phyloP scores from a whole-genome alignment of 2,113 vertebrate species.

The Alexandromys fortis region DNA sequence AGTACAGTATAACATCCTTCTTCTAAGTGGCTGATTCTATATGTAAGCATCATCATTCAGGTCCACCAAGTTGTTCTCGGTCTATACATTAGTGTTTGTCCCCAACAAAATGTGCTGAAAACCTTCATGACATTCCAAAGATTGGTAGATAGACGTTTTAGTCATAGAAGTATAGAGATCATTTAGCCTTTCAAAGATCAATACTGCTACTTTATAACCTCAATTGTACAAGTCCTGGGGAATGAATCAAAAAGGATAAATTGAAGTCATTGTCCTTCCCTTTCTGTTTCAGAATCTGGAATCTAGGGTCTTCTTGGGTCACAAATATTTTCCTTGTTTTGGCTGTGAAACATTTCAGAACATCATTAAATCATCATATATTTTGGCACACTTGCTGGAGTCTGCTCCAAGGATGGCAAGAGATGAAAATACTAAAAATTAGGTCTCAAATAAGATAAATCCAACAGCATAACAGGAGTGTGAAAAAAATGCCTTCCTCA shows the following conservation, averaged over 20 bases:
- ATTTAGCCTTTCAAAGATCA: slow-evolving; percentile 5
- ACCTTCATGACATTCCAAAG: background rate
- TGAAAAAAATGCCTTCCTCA: background rate
- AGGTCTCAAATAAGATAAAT: background rate
- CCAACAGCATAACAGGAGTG: background rate
- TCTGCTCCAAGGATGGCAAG: background rate
- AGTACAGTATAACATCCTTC: background rate
- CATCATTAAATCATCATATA: slow-evolving; percentile 11
- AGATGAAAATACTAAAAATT: background rate
- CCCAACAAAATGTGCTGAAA: background rate
- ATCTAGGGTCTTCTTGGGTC: background rate
- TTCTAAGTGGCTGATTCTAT: background rate
- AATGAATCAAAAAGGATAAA: background rate
- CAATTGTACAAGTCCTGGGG: background rate
- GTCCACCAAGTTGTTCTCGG: background rate
- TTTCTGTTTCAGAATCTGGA: background rate
- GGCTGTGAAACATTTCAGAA: slow-evolving; percentile 25
- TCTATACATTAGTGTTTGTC: background rate
- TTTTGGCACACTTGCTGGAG: background rate
- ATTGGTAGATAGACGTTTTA: background rate
- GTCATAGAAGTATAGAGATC: background rate
- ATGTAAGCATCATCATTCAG: background rate
- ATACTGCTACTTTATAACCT: background rate
- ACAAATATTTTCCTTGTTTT: background rate
- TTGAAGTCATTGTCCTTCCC: background rate